Evolutionary conservation across 2,888 invertebrate species (phyloP).

Genomic region (Cosmorhoe ocellata): DNA sequence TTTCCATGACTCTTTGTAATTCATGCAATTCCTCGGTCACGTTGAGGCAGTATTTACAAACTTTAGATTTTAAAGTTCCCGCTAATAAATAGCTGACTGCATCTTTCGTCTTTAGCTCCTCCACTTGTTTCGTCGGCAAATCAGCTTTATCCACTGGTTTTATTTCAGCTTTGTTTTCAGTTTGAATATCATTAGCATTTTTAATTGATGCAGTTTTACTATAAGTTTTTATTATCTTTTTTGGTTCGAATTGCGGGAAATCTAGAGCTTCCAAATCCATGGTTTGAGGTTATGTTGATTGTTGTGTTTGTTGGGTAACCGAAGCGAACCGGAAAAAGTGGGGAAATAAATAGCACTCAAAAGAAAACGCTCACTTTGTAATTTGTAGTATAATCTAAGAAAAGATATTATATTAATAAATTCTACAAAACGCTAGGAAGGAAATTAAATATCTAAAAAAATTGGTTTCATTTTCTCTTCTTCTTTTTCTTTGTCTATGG

Average conservation of each 20-base stretch:
- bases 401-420: no score
- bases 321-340: no score
- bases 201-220: constrained; percentile 12
- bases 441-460: no score
- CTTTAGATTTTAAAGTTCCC: constrained; percentile 56
- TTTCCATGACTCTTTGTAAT: constrained; percentile 60
- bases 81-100: constrained; percentile 61
- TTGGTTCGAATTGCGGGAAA: constrained; percentile 20
- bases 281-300: constrained; percentile 37
- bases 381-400: no score
- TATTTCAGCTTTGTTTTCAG: neutral
- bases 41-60: constrained; percentile 67
- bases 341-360: neutral
- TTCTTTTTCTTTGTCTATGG: no score
- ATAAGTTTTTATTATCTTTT: constrained; percentile 33
- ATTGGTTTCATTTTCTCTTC: no score
- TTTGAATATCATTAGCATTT: neutral
- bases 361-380: neutral
- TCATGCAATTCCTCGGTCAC: constrained; percentile 52
- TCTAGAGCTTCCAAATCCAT: constrained; percentile 38
- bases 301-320: no score
- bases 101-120: constrained; percentile 54
- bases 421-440: no score
- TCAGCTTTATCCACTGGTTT: constrained; percentile 13
- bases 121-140: constrained; percentile 18